A percentile compares a stretch with the other conserved stretches of the same genome.
These are phyloP conservation scores for Nephrotoma flavescens DNA, from an alignment of 2,888 invertebrate genomes.

Conservation along the genomic window DNA sequence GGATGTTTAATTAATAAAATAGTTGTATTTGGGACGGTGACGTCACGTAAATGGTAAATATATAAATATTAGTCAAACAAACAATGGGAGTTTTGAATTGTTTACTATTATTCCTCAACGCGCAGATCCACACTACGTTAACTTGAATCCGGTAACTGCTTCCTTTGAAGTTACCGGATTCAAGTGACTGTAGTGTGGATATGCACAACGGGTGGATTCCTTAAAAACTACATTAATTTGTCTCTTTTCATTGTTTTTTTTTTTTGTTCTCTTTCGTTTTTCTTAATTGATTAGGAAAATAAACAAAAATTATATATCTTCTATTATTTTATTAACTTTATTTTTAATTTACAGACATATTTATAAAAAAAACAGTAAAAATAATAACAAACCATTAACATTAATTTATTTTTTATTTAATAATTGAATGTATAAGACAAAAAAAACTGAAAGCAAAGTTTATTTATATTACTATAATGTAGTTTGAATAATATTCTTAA, in stretches of 20 bases:
- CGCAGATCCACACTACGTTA: too few species aligned
- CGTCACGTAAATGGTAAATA: neutral
- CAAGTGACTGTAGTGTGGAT: neutral
- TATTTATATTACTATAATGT: neutral
- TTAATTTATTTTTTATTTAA: neutral
- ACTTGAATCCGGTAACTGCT: too few species aligned
- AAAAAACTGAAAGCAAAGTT: neutral
- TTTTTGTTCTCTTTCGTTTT: neutral
- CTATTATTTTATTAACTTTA: neutral
- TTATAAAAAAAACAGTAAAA: neutral
- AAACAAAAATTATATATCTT: neutral
- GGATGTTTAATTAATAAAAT: neutral
- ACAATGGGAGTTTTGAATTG: neutral
- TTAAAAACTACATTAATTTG: neutral
- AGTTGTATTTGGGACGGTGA: neutral
- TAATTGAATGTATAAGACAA: neutral
- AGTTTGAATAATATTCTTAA: neutral
- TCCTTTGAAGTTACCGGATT: too few species aligned
- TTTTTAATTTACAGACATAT: neutral
- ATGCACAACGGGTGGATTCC: neutral
- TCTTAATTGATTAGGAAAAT: neutral
- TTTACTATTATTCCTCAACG: neutral
- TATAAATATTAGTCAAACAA: neutral
- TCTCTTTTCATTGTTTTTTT: neutral
- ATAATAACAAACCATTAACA: neutral